Evolutionary conservation across 1,140 invertebrate species (phyloP).

Genomic region (Bombus consobrinus): DNA sequence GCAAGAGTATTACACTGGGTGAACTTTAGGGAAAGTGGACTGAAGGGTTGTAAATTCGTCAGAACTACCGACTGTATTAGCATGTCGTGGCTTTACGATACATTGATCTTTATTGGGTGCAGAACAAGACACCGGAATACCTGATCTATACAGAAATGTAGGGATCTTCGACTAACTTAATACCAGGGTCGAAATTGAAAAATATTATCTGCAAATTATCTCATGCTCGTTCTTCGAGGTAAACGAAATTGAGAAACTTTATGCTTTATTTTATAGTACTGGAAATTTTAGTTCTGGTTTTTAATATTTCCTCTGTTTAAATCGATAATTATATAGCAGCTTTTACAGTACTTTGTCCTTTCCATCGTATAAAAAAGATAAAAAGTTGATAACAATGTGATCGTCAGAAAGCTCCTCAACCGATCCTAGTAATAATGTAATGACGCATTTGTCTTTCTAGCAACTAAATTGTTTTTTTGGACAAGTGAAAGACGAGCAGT

Average conservation of each 20-base stretch:
- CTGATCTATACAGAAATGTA: too few species aligned
- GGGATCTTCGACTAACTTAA: background rate
- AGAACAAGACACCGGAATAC: background rate
- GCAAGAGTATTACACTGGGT: background rate
- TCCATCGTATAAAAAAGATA: too few species aligned
- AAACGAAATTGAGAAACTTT: background rate
- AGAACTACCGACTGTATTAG: constrained; percentile 8
- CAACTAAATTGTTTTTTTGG: too few species aligned
- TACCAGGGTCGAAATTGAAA: too few species aligned
- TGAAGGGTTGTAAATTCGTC: constrained; percentile 10
- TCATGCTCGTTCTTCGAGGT: background rate
- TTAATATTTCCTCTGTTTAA: too few species aligned
- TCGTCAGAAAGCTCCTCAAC: too few species aligned
- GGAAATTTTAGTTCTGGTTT: background rate
- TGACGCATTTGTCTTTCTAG: too few species aligned
- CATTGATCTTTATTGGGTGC: constrained; percentile 8
- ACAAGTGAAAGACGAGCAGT: too few species aligned
- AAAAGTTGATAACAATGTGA: too few species aligned
- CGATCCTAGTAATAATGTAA: too few species aligned
- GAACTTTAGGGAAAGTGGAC: background rate
- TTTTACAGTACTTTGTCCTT: too few species aligned
- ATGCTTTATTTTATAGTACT: background rate
- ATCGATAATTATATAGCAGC: too few species aligned
- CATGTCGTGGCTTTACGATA: constrained; percentile 10
- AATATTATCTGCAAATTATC: background rate